Evolutionary conservation across 2,797 vertebrate genomes (phyloP), one percentile per base, ranked within the genome.

Genomic region (Darevskia mixta): DNA sequence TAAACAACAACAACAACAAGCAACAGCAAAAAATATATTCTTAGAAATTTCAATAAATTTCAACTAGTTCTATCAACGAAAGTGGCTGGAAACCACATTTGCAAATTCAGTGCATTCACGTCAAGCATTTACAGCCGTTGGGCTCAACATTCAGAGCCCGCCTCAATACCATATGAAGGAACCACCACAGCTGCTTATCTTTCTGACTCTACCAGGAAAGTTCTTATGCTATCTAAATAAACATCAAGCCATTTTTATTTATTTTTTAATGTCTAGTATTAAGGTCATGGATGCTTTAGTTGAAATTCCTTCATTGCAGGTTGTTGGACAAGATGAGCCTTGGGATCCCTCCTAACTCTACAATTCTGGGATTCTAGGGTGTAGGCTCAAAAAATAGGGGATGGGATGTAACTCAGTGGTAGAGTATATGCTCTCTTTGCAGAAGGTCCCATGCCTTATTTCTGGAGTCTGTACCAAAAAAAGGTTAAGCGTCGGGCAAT

Each of bases 131-230:
- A 77, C 9, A 79, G 4, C 10, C 8, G n/a, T 5, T 35, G 35
- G 27, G 23, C 15, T 69, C 29, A 79, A 6, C 23, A 35, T 55
- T 13, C 43, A 32, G 64, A 43, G 66, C 27, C 35, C 7, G 17
- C 35, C 35, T 75, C 55, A 75, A 75, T 25, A 8, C 27, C 32
- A 18, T 10, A 61, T 79, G 29, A 49, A 79, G 49, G 8, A 20
- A 29, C 18, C n/a, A 35, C 10, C 55, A 20, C 3, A 38, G 11
- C 17, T 72, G 18, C 69, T 55, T 17, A 1, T 83, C n/a, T 83
- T 20, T 71, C 41, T 38, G 58, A 61, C n/a, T 75, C 2, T 81
- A n/a, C 35, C 86, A 83, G 71, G 85, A 95, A 94, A 91, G 3
- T 81, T 79, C 82, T 7, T 79, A 66, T 66, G 77, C 49, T 90